A percentile compares a stretch with the other conserved stretches of the same genome.
Conservation (phyloP, 1,140 invertebrate species). For the Cardiocondyla obscurior region DNA sequence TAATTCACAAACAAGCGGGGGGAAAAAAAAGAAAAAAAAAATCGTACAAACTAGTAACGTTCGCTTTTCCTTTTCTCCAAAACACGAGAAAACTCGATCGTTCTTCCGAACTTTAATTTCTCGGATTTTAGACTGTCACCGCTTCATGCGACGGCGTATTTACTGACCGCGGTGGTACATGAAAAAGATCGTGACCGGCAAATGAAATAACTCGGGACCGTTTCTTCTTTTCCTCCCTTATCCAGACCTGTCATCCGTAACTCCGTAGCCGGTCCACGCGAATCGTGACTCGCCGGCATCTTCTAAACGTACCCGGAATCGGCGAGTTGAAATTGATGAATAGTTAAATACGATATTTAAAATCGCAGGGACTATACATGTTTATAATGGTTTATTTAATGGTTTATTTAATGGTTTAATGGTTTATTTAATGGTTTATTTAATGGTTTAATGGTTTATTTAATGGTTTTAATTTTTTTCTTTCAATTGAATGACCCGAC, state of each 20-base stretch:
- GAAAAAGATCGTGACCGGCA: slow-evolving; percentile 46
- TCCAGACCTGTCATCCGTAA: slow-evolving; percentile 54
- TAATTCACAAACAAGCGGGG: slow-evolving; percentile 15
- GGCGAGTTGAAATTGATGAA: background rate
- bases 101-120: slow-evolving; percentile 36
- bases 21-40: background rate
- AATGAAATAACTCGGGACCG: slow-evolving; percentile 50
- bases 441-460: too few relatives aligned
- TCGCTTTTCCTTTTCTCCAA: background rate
- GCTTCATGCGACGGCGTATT: slow-evolving; percentile 12
- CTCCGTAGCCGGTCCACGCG: slow-evolving; percentile 35
- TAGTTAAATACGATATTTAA: background rate
- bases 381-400: too few relatives aligned
- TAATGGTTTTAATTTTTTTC: too few relatives aligned
- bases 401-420: too few relatives aligned
- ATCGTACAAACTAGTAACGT: slow-evolving; percentile 1
- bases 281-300: slow-evolving; percentile 5
- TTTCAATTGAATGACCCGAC: too few relatives aligned
- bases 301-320: background rate
- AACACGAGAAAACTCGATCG: background rate
- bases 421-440: too few relatives aligned
- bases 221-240: slow-evolving; percentile 30
- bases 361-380: too few relatives aligned
- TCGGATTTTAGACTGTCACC: slow-evolving; percentile 28
- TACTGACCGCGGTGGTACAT: slow-evolving; percentile 40